Evolutionary conservation across 1,140 invertebrate species (phyloP), one percentile per base, ranked within the genome.

Genomic region (Phocides pigmalion): DNA sequence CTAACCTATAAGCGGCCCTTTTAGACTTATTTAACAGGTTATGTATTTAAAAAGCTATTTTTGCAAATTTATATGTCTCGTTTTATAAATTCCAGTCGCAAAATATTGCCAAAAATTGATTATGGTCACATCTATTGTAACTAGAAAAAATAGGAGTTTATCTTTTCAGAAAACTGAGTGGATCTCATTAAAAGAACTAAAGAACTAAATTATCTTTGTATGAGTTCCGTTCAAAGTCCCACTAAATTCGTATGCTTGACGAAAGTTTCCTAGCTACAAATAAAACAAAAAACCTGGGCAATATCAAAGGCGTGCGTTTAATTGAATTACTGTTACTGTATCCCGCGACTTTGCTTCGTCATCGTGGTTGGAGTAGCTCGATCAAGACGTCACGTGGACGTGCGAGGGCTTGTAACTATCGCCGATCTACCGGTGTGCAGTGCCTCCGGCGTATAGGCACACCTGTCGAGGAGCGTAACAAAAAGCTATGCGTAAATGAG

Each of bases 371-470:
- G 28, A 28, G 4, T 8, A 3, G 28, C n/a, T 39, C 12, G 67
- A 75, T 75, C 73, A 75, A 75, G 73, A 72, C 62, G 66, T 75
- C 73, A 75, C 66, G 44, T 47, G 19, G 17, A 35, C 62, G 56
- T 42, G 22, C 41, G 37, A 54, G 66, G 62, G 58, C 66, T 25
- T 16, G 16, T 53, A 63, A 64, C 59, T 70, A 68, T 65, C 58
- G 54, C 58, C 50, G 44, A 63, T 69, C 32, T 41, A 11, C 28
- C 28, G 9, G 28, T 11, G 28, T 11, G n/a, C 28, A 11, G 28
- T 11, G 61, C 53, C 62, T 12, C 25, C 22, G 56, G 64, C 56
- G 46, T 22, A 35, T 25, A 49, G 47, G 73, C 42, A 73, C 74
- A 76, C 74, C 74, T 76, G 74, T 76, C 70, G 12, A 12, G 11